Evolutionary conservation across 2,888 invertebrate genomes (phyloP).

Genomic region (Osmoderma eremita): DNA sequence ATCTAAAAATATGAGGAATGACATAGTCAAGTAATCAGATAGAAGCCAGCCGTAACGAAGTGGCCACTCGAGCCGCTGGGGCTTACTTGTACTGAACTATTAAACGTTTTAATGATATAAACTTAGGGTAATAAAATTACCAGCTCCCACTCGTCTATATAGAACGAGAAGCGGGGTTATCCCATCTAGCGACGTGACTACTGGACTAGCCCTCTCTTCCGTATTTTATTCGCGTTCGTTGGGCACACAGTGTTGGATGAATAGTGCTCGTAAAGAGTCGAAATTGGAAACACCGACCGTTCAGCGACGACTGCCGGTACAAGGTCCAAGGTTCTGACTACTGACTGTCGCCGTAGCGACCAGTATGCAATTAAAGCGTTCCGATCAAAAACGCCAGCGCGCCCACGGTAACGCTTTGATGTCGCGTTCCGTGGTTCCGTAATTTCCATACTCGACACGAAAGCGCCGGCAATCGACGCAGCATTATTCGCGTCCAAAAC

Average conservation of each 20-base stretch:
- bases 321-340: no score
- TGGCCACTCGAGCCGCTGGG: slow-evolving; percentile 19
- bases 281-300: slow-evolving; percentile 28
- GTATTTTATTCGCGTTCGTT: no score
- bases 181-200: not conserved
- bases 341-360: not conserved
- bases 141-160: not conserved
- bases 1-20: no score
- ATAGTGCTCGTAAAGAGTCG: slow-evolving; percentile 5
- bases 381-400: slow-evolving; percentile 44
- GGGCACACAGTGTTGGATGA: no score
- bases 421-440: not conserved
- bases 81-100: slow-evolving; percentile 18
- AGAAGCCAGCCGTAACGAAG: slow-evolving; percentile 2
- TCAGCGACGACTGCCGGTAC: no score
- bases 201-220: not conserved
- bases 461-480: not conserved
- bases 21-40: slow-evolving; percentile 4
- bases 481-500: slow-evolving; percentile 20
- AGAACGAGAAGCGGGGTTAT: no score
- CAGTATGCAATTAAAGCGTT: slow-evolving; percentile 49
- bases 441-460: not conserved
- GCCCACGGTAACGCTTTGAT: slow-evolving; percentile 18
- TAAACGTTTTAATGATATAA: slow-evolving; percentile 23
- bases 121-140: slow-evolving; percentile 25